Evolutionary conservation across 2,113 vertebrate species (phyloP).

Genomic region (Lagopus leucura): DNA sequence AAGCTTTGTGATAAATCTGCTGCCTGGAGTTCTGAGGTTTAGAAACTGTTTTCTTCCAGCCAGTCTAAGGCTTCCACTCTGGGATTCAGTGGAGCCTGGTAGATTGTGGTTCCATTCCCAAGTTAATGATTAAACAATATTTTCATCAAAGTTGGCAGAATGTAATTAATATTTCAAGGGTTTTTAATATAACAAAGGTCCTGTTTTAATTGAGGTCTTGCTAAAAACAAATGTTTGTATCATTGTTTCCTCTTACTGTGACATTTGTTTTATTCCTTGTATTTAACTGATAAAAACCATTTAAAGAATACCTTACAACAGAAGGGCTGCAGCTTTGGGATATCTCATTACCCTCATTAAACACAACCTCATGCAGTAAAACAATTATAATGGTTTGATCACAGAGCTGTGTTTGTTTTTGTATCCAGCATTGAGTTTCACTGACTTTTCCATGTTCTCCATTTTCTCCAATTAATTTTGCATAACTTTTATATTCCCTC

Average conservation of each 20-base stretch:
- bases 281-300: neutral
- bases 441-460: neutral
- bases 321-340: neutral
- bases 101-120: conserved; percentile 1
- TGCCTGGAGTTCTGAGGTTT: neutral
- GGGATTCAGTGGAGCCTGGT: neutral
- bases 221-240: neutral
- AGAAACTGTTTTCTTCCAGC: neutral
- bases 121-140: neutral
- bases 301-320: neutral
- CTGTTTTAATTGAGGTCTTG: neutral
- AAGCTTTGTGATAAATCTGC: conserved; percentile 15
- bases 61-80: neutral
- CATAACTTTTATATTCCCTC: neutral
- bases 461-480: neutral
- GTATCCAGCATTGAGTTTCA: neutral
- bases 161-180: neutral
- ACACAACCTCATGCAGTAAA: neutral
- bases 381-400: neutral
- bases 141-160: conserved; percentile 16
- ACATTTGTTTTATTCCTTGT: neutral
- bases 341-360: neutral
- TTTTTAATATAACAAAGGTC: neutral
- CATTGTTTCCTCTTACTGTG: neutral
- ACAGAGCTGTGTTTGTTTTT: neutral